Base-by-base conservation (phyloP, 2,113 vertebrate genomes). In the Zosterops japonicus region DNA sequence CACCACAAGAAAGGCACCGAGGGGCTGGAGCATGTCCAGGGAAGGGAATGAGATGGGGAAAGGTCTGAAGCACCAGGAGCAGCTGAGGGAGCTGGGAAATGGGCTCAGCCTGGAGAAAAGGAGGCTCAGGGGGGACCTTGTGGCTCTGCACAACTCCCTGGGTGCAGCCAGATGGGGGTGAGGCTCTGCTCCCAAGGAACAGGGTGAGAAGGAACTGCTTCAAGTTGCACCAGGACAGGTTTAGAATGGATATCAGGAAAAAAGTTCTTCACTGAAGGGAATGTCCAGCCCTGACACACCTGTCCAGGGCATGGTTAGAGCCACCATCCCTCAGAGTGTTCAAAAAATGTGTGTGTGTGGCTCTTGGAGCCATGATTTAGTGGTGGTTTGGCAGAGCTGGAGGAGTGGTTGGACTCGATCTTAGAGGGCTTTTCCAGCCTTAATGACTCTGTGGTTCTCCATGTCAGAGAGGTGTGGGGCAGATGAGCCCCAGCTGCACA, bases 131-230 rank as follows among this genome's bases (percentile, higher is more conserved):
- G 12, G 27, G 17, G 0, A 1, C 16, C 14, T 11, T 41, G 0
- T 61, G 20, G 20, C 46, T 83, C 53, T 53, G 20, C 47, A 60
- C 46, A 82, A 1, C 8, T 39, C 33, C 39, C 57, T 68, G 60
- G 17, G 11, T 4, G 16, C 9, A 61, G 41, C 35, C 1, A 0
- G 29, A 14, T 39, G 2, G 12, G 6, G 1, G 1, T 41, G 0
- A 0, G n/a, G n/a, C 3, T 61, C 11, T 69, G 17, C 63, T 55
- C 29, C 12, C 41, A 61, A 17, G 21, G 55, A 19, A 61, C 41
- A 47, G 25, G 28, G 3, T 0, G 4, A 76, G 21, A 35, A 17
- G 47, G 8, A 83, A 11, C 1, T 0, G 14, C 29, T 2, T 35
- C 47, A 61, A 23, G 11, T 15, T 35, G 14, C 7, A 18, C 6